A percentile compares a stretch with the other conserved stretches of the same genome.
Conservation (phyloP, 2,113 vertebrate genomes). For the Himantopus leucocephalus region DNA sequence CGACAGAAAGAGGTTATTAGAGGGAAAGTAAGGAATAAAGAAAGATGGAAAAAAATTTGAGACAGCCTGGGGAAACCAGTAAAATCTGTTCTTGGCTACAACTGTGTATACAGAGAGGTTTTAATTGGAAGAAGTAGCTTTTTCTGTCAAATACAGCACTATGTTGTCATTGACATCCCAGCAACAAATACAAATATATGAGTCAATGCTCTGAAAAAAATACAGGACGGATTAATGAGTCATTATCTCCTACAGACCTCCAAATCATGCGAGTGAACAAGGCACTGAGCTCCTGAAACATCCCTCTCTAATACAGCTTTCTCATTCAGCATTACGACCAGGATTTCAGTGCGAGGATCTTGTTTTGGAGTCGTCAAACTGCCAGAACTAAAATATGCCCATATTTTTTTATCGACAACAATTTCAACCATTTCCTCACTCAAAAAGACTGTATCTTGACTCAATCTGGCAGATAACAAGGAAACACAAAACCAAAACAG, state of each 20-base stretch:
- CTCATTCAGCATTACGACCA: background rate
- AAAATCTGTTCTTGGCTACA: background rate
- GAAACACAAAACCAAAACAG: background rate
- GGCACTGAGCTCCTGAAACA: background rate
- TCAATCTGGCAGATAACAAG: background rate
- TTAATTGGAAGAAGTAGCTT: constrained; percentile 3
- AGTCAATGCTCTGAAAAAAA: constrained; percentile 15
- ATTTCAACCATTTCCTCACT: background rate
- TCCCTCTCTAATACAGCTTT: background rate
- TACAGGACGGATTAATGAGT: background rate
- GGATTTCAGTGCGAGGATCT: background rate
- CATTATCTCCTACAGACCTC: background rate
- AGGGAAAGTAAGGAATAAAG: background rate
- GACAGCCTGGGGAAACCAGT: background rate
- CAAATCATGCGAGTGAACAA: background rate
- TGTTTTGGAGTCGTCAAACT: background rate
- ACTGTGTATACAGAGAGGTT: background rate
- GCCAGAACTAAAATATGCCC: background rate
- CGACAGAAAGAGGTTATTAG: constrained; percentile 45
- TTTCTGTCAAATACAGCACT: background rate
- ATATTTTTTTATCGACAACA: background rate
- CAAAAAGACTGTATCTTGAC: background rate
- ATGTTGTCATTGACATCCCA: background rate
- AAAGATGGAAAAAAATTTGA: background rate
- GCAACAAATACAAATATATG: constrained; percentile 12